These are phyloP conservation scores for Helarctos malayanus DNA, from an alignment of 2,797 vertebrate genomes.

Conservation along the genomic window DNA sequence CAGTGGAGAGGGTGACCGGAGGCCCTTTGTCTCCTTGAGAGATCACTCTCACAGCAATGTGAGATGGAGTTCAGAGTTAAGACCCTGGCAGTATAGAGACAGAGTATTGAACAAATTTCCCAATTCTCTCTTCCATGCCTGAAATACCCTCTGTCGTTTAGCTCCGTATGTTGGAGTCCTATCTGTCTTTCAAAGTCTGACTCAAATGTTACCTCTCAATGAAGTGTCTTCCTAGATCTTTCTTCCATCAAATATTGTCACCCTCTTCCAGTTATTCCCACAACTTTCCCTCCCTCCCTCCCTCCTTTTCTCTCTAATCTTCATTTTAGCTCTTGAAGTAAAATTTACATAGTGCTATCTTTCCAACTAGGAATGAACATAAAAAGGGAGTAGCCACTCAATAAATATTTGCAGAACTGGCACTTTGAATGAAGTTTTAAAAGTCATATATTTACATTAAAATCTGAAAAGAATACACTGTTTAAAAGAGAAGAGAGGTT, in stretches of 20 bases:
- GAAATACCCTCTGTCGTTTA: background rate
- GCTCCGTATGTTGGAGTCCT: background rate
- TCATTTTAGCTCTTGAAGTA: background rate
- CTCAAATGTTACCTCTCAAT: background rate
- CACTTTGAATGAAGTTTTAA: conserved; percentile 11
- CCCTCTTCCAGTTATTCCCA: background rate
- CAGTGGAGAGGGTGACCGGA: background rate
- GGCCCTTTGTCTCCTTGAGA: background rate
- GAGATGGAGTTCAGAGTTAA: background rate
- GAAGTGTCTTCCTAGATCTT: background rate
- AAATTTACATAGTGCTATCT: background rate
- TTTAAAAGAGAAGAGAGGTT: background rate
- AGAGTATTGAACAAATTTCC: background rate
- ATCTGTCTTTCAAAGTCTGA: background rate
- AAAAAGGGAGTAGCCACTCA: background rate
- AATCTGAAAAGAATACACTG: background rate
- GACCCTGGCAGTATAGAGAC: background rate
- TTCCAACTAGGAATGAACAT: background rate
- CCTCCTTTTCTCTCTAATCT: background rate
- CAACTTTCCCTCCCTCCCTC: background rate
- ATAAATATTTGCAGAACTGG: background rate
- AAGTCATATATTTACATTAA: background rate
- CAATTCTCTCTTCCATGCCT: background rate
- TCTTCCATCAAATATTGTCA: background rate
- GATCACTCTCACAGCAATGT: background rate